These are phyloP conservation scores for Oryzias melastigma DNA, from an alignment of 2,113 vertebrate species.

Conservation along the genomic window DNA sequence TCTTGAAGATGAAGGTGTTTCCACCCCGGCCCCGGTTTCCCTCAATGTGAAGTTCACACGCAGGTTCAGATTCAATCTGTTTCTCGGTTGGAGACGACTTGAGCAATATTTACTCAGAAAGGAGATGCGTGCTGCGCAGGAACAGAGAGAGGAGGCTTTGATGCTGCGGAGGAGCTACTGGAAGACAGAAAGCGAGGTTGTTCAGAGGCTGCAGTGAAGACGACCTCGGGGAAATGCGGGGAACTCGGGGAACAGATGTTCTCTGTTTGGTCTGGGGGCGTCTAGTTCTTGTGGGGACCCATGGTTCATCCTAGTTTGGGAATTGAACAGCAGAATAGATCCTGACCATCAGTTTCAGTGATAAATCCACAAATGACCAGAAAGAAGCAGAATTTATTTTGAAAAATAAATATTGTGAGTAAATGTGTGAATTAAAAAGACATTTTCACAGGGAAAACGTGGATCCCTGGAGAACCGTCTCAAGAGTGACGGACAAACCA, in stretches of 20 bases:
- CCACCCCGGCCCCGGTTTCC: conserved; percentile 12
- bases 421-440: no score
- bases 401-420: no score
- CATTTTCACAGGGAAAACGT: no score
- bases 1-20: conserved; percentile 13
- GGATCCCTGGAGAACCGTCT: no score
- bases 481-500: no score
- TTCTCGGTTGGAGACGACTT: conserved; percentile 54
- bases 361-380: no score
- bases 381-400: no score
- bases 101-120: conserved; percentile 59
- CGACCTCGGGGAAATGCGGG: conserved; percentile 47
- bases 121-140: conserved; percentile 71
- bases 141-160: conserved; percentile 56
- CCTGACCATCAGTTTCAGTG: no score
- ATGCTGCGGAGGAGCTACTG: conserved; percentile 66
- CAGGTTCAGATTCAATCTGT: conserved; percentile 61
- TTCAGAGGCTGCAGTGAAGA: conserved; percentile 42
- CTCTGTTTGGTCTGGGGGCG: conserved; percentile 48
- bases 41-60: conserved; percentile 53
- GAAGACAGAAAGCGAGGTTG: conserved; percentile 29
- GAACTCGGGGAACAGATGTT: conserved; percentile 68
- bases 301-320: background rate
- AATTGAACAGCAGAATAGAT: no score
- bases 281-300: conserved; percentile 35